These are phyloP conservation scores for Coracias cyanogaster DNA, from an alignment of 2,797 vertebrate genomes.

Conservation along the genomic window DNA sequence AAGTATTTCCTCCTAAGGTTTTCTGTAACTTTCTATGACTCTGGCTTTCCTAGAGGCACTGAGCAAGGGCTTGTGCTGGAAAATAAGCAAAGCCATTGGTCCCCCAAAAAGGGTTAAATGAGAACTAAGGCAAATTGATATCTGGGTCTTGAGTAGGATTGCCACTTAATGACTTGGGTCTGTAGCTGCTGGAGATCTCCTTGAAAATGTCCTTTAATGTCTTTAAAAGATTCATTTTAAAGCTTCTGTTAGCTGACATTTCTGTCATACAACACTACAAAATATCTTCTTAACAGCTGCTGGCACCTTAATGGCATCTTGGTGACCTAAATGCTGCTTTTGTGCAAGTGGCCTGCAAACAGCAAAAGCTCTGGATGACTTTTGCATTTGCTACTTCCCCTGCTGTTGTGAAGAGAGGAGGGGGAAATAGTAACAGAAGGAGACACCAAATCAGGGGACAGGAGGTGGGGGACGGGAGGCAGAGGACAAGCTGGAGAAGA, in stretches of 20 bases:
- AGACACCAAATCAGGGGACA: accelerated
- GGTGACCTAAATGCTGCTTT: neutral
- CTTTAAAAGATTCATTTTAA: neutral
- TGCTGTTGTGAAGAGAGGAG: neutral
- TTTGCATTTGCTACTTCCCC: neutral
- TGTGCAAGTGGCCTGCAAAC: neutral
- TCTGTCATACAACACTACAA: neutral
- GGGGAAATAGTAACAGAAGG: neutral
- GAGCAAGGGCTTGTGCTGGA: neutral
- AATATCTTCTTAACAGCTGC: neutral
- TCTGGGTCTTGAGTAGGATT: neutral
- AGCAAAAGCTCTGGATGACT: neutral
- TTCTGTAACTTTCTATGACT: neutral
- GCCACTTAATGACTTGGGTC: neutral
- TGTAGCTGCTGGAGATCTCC: neutral
- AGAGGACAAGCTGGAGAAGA: neutral
- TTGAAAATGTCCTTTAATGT: constrained; percentile 12
- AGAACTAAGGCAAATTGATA: neutral
- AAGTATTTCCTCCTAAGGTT: neutral
- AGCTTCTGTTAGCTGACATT: constrained; percentile 7
- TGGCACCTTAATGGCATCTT: neutral
- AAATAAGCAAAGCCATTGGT: neutral
- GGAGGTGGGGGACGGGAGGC: neutral
- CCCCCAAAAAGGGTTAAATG: neutral
- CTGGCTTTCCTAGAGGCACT: neutral